phyloP scores from a whole-genome alignment of 2,888 invertebrate species.

The Orchesella flavescens region DNA sequence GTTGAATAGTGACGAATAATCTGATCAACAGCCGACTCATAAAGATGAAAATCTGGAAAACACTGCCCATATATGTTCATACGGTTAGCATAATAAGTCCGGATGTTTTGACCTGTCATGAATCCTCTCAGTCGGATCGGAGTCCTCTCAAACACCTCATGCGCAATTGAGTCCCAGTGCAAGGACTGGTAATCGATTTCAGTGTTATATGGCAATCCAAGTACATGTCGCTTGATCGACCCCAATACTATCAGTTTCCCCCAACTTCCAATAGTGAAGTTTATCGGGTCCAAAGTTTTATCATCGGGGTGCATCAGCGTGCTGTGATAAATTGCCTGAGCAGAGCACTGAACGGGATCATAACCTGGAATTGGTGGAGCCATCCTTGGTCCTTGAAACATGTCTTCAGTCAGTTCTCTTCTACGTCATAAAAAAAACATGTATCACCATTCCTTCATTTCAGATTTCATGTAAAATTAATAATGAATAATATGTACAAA shows the following conservation, averaged over 20 bases:
- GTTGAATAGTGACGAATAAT: slow-evolving; percentile 2
- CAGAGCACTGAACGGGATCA: neutral
- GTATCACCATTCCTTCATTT: too few species aligned
- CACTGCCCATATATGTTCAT: neutral
- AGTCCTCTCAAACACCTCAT: neutral
- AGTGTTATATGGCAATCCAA: neutral
- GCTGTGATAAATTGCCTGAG: slow-evolving; percentile 12
- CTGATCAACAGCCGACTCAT: slow-evolving; percentile 14
- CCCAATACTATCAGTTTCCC: slow-evolving; percentile 24
- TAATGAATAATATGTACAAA: too few species aligned
- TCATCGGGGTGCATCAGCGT: neutral
- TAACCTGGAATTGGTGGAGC: too few species aligned
- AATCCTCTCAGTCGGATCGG: neutral
- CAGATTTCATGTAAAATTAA: too few species aligned
- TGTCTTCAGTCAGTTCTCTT: too few species aligned
- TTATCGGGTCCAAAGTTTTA: neutral
- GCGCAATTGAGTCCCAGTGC: neutral
- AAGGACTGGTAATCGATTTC: neutral
- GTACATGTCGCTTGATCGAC: slow-evolving; percentile 1
- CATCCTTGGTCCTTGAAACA: too few species aligned
- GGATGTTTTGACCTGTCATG: neutral
- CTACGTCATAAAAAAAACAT: too few species aligned
- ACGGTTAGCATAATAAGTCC: neutral
- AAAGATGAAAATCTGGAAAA: neutral
- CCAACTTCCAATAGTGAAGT: slow-evolving; percentile 14